Percentiles rank a stretch among this genome's conserved stretches.
These are phyloP conservation scores for Sisor rabdophorus DNA, from an alignment of 2,113 vertebrate genomes.

Conservation along the genomic window DNA sequence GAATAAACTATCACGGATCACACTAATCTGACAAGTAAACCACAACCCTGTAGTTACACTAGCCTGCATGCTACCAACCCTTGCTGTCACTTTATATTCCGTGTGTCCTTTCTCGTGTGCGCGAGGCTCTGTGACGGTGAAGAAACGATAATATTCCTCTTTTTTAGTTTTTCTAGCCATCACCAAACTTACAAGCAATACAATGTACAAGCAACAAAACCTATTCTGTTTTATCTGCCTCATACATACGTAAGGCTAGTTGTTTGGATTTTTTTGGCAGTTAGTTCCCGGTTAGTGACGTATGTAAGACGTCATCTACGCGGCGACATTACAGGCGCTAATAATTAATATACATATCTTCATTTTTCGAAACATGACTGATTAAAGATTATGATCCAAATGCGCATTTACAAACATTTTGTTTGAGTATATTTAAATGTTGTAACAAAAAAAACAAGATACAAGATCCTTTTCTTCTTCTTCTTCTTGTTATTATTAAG, in stretches of 20 bases:
- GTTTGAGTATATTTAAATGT: background rate
- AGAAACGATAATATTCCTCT: slow-evolving; percentile 80
- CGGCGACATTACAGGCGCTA: background rate
- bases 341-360: background rate
- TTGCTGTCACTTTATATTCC: slow-evolving; percentile 84
- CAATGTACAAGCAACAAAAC: background rate
- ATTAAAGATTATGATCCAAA: background rate
- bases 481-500: background rate
- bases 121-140: slow-evolving; percentile 78
- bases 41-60: background rate
- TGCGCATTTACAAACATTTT: background rate
- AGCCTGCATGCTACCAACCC: slow-evolving; percentile 67
- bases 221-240: background rate
- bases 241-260: slow-evolving; percentile 7
- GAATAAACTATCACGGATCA: background rate
- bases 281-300: slow-evolving; percentile 62
- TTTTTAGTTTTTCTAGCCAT: slow-evolving; percentile 82
- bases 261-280: slow-evolving; percentile 43
- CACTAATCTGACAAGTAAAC: no score
- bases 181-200: slow-evolving; percentile 8
- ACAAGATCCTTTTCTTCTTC: no score
- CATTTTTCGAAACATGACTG: background rate
- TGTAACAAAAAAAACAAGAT: no score
- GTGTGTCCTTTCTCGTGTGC: slow-evolving; percentile 85
- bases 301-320: background rate